These are phyloP conservation scores for Pelmatolapia mariae DNA, from an alignment of 2,113 vertebrate genomes.

Conservation along the genomic window DNA sequence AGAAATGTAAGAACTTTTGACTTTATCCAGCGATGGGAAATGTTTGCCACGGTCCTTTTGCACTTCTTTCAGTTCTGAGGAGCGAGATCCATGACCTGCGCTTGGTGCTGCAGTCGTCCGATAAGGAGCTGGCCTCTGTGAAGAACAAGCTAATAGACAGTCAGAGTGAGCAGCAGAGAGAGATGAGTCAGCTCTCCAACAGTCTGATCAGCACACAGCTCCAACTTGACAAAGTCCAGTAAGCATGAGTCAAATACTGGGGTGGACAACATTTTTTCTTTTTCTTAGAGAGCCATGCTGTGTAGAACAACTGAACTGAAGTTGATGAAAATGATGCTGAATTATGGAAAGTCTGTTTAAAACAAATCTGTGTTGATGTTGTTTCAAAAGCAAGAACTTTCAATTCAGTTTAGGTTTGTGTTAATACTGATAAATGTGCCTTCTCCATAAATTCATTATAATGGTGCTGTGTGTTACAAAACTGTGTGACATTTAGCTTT, in stretches of 20 bases:
- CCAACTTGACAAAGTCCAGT: slow-evolving; percentile 89
- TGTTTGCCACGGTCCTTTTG: not conserved
- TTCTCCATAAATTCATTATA: not conserved
- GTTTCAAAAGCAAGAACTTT: not conserved
- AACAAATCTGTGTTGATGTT: not conserved
- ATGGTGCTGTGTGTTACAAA: not conserved
- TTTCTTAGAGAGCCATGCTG: not conserved
- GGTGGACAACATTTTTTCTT: not conserved
- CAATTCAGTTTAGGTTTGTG: not conserved
- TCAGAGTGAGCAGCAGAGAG: slow-evolving; percentile 77
- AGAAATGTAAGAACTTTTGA: not conserved
- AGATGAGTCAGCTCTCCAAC: slow-evolving; percentile 77
- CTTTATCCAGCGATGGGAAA: not conserved
- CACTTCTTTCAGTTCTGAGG: slow-evolving; percentile 73
- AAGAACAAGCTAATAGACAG: slow-evolving; percentile 72
- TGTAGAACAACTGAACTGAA: not conserved
- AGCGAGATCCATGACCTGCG: slow-evolving; percentile 89
- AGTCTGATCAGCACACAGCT: slow-evolving; percentile 83
- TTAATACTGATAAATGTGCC: not conserved
- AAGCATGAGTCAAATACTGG: not conserved
- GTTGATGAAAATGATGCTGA: not conserved
- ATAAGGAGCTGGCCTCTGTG: slow-evolving; percentile 80
- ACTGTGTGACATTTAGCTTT: not conserved
- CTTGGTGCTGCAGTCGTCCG: slow-evolving; percentile 89
- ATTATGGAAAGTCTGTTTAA: not conserved